Conservation (phyloP, 2,888 invertebrate species). For the Spodoptera littoralis region DNA sequence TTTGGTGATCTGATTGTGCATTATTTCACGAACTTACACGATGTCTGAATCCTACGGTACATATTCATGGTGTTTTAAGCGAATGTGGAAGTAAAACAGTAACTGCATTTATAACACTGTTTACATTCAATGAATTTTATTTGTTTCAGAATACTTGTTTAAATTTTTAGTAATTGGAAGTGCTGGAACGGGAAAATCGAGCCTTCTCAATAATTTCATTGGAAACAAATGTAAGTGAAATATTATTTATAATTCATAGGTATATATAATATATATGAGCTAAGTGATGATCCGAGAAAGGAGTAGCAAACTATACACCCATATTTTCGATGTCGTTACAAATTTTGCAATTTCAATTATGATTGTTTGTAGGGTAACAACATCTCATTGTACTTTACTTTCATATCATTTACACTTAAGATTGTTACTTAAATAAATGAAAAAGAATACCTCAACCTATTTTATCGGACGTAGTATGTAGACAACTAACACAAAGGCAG, state of each 20-base stretch:
- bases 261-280: neutral
- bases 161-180: conserved; percentile 96
- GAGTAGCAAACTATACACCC: neutral
- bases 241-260: neutral
- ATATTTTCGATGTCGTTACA: no score
- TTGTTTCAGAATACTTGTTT: conserved; percentile 93
- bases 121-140: conserved; percentile 5
- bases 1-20: no score
- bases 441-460: no score
- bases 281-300: neutral
- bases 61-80: conserved; percentile 9
- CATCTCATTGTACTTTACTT: no score
- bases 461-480: no score
- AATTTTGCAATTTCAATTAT: no score
- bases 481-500: no score
- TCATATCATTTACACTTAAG: no score
- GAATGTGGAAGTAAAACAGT: neutral
- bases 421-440: no score
- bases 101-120: neutral
- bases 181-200: conserved; percentile 95
- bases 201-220: conserved; percentile 94
- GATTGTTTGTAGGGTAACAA: no score
- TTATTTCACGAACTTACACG: conserved; percentile 1
- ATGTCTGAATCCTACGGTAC: conserved; percentile 50
- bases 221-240: conserved; percentile 94